Evolutionary conservation across 2,797 vertebrate species (phyloP).

Genomic region (Halcyon badia): DNA sequence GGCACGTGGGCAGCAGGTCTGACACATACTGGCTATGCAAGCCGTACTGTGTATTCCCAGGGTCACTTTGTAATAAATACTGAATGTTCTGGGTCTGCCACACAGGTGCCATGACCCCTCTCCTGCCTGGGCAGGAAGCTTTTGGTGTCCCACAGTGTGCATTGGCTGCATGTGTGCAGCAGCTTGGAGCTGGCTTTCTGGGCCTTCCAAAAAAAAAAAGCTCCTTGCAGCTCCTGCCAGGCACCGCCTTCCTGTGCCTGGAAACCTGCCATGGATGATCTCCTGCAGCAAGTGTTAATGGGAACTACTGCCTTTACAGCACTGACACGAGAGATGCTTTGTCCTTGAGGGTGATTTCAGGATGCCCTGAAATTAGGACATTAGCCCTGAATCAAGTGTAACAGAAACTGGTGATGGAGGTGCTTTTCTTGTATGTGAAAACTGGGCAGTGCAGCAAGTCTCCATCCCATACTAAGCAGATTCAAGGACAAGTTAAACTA

Average conservation of each 20-base stretch:
- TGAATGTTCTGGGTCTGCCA: not conserved
- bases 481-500: not conserved
- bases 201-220: not conserved
- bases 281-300: not conserved
- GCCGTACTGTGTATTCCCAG: not conserved
- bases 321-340: not conserved
- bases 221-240: not conserved
- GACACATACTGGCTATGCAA: not conserved
- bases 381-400: not conserved
- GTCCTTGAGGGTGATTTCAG: not conserved
- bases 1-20: not conserved
- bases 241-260: not conserved
- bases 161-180: accelerated
- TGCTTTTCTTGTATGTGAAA: not conserved
- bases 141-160: not conserved
- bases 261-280: not conserved
- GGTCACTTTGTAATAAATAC: not conserved
- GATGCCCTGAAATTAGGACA: not conserved
- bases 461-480: not conserved
- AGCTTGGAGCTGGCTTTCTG: not conserved
- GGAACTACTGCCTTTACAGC: not conserved
- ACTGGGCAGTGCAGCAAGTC: not conserved
- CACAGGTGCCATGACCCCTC: accelerated
- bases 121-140: not conserved
- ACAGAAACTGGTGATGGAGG: not conserved